Base-by-base conservation (phyloP, 2,797 vertebrate species). In the Mionectes olivaceus region DNA sequence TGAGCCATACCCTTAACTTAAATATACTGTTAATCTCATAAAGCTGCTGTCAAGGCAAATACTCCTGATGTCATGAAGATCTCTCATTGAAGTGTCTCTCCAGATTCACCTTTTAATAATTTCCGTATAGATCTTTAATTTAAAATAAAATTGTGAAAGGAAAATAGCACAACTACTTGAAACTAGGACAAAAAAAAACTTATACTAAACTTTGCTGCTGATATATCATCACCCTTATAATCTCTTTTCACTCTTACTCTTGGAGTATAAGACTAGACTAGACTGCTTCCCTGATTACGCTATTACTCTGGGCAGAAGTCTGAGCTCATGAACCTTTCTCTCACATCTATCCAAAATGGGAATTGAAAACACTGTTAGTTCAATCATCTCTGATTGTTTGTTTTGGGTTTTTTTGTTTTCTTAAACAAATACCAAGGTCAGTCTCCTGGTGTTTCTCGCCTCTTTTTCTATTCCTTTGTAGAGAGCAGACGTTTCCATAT, bases 11-110 rank as follows among this genome's bases (percentile, higher is more conserved):
- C 59, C 60, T 94, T 95, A 89, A 94, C 86, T 93, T 95, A 43
- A 91, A 98, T 95, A 77, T 78, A 65, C 59, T 70, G 33, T 53
- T 55, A 73, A 77, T 78, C 89, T 94, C 65, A 35, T 79, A 87
- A 49, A 86, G 61, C n/a, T 93, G 7, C 53, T 90, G 47, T 94
- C 56, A 82, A 25, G 88, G 46, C 87, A 91, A 95, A 92, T 93
- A 87, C 71, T 77, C 71, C 39, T 94, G 39, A 71, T 88, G 75
- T 82, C 87, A 59, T 89, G 81, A 50, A 69, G 70, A 57, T 79
- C 43, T 87, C 12, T 59, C 64, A 96, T 78, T 89, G 53, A 91
- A 94, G 81, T 83, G 30, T 83, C 68, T 76, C 70, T 96, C 63
- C 30, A 59, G 27, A 44, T 70, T 92, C 59, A 41, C 56, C 19